Conservation (phyloP, 2,113 vertebrate genomes). For the Malurus cyaneus region DNA sequence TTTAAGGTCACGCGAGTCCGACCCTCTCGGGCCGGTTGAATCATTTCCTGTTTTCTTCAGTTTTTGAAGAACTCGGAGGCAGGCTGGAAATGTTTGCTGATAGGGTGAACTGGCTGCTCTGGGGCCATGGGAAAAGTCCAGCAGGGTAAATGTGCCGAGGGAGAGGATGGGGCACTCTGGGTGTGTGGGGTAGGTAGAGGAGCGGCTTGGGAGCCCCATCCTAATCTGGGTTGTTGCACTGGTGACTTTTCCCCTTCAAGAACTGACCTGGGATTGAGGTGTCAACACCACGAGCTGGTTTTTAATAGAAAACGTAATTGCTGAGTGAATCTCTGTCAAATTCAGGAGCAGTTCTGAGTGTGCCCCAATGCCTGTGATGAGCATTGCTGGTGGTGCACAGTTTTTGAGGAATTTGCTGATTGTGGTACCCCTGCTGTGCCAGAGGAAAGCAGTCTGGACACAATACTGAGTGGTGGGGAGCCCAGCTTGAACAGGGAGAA, state of each 20-base stretch:
- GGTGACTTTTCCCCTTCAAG: neutral
- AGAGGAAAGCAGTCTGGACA: neutral
- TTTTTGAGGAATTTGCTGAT: neutral
- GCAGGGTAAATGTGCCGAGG: neutral
- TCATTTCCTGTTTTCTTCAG: conserved; percentile 70
- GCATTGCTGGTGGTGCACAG: fast-evolving
- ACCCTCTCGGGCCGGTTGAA: neutral
- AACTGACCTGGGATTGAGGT: fast-evolving
- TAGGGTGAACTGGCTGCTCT: neutral
- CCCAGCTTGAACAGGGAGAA: neutral
- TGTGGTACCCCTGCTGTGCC: neutral
- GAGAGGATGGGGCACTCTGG: neutral
- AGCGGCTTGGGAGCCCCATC: neutral
- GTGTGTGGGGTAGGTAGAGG: neutral
- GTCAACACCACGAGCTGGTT: neutral
- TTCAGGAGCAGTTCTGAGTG: fast-evolving
- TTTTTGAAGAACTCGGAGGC: neutral
- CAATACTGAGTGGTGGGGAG: neutral
- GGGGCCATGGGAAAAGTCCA: conserved; percentile 53
- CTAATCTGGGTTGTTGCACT: neutral
- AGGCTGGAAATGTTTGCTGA: conserved; percentile 42
- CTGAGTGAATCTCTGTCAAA: neutral
- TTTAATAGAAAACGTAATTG: neutral
- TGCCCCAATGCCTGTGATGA: fast-evolving
- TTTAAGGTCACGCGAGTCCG: neutral